These are phyloP conservation scores for Marasmarcha lunaedactyla DNA, from an alignment of 2,888 invertebrate species.

Conservation along the genomic window DNA sequence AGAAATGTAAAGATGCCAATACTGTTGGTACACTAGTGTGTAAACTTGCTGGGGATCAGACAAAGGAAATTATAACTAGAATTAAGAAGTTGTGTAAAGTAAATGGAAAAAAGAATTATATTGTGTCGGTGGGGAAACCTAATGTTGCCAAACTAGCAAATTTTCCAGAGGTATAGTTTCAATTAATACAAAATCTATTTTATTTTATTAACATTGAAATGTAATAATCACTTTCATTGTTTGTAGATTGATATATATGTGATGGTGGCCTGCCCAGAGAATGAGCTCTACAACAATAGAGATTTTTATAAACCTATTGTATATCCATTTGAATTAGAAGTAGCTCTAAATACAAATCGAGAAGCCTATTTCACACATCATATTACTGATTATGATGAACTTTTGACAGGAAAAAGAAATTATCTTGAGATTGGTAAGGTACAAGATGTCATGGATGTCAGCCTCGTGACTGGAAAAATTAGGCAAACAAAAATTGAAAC, in stretches of 20 bases:
- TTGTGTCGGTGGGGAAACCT: conserved; percentile 93
- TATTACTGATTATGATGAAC: conserved; percentile 80
- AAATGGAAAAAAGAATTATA: conserved; percentile 89
- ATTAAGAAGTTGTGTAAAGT: conserved; percentile 78
- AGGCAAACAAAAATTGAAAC: conserved; percentile 54
- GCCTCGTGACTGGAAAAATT: conserved; percentile 80
- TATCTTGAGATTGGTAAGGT: conserved; percentile 53
- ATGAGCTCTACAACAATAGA: conserved; percentile 82
- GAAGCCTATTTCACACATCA: conserved; percentile 72
- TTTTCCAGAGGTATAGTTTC: conserved; percentile 79
- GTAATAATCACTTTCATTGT: too few species aligned
- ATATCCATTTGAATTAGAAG: conserved; percentile 92
- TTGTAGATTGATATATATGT: conserved; percentile 90
- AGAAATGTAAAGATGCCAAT: conserved; percentile 91
- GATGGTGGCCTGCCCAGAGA: conserved; percentile 92
- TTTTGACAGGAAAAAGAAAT: conserved; percentile 74
- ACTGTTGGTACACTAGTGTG: conserved; percentile 92
- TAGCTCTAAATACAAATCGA: conserved; percentile 75
- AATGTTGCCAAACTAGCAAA: conserved; percentile 96
- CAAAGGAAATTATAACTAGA: conserved; percentile 78
- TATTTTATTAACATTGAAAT: too few species aligned
- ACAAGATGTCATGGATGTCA: conserved; percentile 72
- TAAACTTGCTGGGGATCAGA: conserved; percentile 87
- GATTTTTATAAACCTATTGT: conserved; percentile 93
- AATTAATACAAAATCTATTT: neutral